These are phyloP conservation scores for Hippocampus kuda DNA, from an alignment of 2,797 vertebrate species.

Conservation along the genomic window DNA sequence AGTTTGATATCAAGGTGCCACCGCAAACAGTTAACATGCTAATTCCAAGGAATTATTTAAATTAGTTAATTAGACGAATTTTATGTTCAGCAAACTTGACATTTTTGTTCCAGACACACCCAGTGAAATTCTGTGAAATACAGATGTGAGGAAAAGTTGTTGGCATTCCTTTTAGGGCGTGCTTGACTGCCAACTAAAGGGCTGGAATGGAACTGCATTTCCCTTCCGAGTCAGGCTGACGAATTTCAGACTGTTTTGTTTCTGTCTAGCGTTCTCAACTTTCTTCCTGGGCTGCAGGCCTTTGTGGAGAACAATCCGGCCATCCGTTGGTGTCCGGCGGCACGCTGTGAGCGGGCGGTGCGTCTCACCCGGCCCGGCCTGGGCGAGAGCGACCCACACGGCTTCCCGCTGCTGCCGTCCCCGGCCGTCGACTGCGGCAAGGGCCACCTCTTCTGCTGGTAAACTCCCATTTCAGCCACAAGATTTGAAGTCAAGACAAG, in stretches of 20 bases:
- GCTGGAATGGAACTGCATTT: background rate
- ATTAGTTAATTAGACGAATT: too few species aligned
- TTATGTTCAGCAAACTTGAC: too few species aligned
- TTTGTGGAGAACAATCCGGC: slow-evolving; percentile 99
- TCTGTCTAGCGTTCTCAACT: background rate
- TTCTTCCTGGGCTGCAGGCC: slow-evolving; percentile 63
- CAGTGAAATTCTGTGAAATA: too few species aligned
- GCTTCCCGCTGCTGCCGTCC: slow-evolving; percentile 84
- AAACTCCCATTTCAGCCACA: background rate
- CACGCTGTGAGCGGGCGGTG: slow-evolving; percentile 92
- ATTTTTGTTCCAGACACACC: too few species aligned
- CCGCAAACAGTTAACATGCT: background rate
- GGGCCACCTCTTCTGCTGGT: slow-evolving; percentile 99
- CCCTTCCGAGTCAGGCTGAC: background rate
- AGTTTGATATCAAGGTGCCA: slow-evolving; percentile 97
- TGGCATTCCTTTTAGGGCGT: too few species aligned
- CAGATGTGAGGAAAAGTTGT: too few species aligned
- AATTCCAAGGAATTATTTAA: too few species aligned
- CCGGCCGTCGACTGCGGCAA: slow-evolving; percentile 97
- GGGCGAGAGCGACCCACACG: slow-evolving; percentile 79
- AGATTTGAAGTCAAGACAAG: background rate
- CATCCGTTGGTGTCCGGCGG: slow-evolving; percentile 96
- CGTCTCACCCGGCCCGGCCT: slow-evolving; percentile 85
- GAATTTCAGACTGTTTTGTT: background rate
- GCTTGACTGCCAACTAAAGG: background rate